Evolutionary conservation across 2,888 invertebrate species (phyloP), one percentile per base, ranked within the genome.

Genomic region (Gortyna flavago): DNA sequence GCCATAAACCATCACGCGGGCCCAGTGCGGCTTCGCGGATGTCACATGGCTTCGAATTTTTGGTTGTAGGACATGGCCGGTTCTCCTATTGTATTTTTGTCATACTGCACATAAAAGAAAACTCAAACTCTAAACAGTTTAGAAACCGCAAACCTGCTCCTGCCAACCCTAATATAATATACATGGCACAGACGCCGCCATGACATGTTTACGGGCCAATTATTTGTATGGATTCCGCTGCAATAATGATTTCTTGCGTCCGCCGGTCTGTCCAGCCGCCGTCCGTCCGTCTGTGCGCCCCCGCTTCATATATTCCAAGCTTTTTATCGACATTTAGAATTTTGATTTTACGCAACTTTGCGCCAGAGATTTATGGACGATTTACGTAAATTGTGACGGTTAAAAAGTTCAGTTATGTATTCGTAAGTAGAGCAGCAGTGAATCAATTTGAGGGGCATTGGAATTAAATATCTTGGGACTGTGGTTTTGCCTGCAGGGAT

Each of bases 131-230:
- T 44, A 5, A 29, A 32, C n/a, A 72, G 38, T 41, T n/a, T 18
- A 32, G 32, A 51, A 67, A 48, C 21, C 0, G 8, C 51, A 18
- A 9, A 59, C 4, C 0, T 16, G 2, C 1, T 11, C 11, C 74
- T 86, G 92, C 18, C 93, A 95, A 82, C 96, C 96, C 96, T 96
- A 91, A 78, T 71, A 88, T 94, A 95, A 96, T 96, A 96, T 95
- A 96, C 96, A 96, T 95, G 95, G 95, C 89, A 96, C 93, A 96
- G 95, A 95, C 94, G 95, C 96, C 96, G 96, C 95, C 93, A 92
- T 96, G 97, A 97, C 97, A 96, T 96, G 95, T 97, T 97, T 96
- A 97, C 97, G 96, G 97, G 93, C 97, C 97, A 97, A 97, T 97
- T 97, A 97, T 96, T 96, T 96, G 97, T 96, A 96, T 96, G 96